These are phyloP conservation scores for Ochropacha duplaris DNA, from an alignment of 2,888 invertebrate species.

Conservation along the genomic window DNA sequence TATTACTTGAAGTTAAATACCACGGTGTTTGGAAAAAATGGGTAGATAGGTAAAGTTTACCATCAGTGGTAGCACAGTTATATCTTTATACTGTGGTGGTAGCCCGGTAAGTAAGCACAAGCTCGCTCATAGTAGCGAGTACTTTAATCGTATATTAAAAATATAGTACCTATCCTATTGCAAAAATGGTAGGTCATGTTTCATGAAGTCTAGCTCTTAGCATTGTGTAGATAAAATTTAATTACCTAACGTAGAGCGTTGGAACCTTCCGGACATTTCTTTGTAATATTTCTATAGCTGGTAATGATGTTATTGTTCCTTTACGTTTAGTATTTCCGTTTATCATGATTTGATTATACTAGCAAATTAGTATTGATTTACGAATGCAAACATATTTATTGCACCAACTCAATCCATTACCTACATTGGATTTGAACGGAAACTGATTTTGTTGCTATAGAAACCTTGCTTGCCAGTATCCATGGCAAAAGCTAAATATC, in stretches of 20 bases:
- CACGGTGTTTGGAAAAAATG: no score
- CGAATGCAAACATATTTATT: not conserved
- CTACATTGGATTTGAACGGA: not conserved
- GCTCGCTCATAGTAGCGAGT: no score
- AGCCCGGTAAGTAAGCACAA: no score
- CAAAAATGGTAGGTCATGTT: no score
- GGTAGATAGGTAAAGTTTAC: no score
- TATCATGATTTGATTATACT: conserved; percentile 14
- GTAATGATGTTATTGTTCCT: conserved; percentile 43
- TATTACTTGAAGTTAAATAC: no score
- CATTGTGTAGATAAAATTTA: not conserved
- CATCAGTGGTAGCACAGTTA: no score
- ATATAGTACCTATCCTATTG: no score
- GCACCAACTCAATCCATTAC: not conserved
- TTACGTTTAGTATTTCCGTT: conserved; percentile 31
- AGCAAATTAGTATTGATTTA: not conserved
- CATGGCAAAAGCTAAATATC: conserved; percentile 9
- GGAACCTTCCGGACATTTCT: conserved; percentile 65
- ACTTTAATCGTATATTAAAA: no score
- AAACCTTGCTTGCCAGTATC: conserved; percentile 12
- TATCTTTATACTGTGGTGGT: no score
- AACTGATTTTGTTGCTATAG: not conserved
- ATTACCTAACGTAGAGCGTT: conserved; percentile 52
- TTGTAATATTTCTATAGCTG: conserved; percentile 69
- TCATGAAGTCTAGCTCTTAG: no score